phyloP scores from a whole-genome alignment of 2,113 vertebrate species.

The human region DNA sequence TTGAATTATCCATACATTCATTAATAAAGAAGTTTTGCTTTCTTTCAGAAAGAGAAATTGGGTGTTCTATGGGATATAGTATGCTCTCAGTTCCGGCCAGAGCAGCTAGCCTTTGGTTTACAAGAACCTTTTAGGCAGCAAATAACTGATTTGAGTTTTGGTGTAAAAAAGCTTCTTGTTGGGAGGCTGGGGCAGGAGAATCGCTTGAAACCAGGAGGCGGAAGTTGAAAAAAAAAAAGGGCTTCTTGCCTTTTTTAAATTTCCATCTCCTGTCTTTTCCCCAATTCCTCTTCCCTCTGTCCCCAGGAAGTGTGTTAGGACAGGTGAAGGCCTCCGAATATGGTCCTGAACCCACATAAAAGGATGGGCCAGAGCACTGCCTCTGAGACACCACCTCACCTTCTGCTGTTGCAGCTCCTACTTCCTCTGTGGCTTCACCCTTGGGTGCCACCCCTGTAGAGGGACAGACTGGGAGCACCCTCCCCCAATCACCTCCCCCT shows the following conservation, averaged over 20 bases:
- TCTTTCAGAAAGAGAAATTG: neutral
- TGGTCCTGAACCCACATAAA: neutral
- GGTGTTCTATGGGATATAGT: accelerated
- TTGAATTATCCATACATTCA: no score
- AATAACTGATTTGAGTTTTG: neutral
- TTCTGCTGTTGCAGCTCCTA: neutral
- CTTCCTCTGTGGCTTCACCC: neutral
- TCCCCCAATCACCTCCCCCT: neutral
- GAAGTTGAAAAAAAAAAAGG: no score
- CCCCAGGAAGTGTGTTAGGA: neutral
- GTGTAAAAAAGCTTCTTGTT: neutral
- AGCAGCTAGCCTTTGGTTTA: neutral
- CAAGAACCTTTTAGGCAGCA: neutral
- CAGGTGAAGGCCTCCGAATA: neutral
- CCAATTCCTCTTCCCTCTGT: neutral
- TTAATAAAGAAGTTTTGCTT: neutral
- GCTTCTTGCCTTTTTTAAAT: no score
- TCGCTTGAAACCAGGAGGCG: no score
- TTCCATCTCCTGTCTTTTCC: neutral
- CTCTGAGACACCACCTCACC: accelerated
- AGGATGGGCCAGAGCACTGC: accelerated
- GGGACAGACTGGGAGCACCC: neutral
- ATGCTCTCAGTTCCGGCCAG: neutral
- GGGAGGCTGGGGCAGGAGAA: no score
- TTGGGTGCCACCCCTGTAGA: accelerated